phyloP scores from a whole-genome alignment of 2,113 vertebrate species.

The Onychorhynchus coronatus region DNA sequence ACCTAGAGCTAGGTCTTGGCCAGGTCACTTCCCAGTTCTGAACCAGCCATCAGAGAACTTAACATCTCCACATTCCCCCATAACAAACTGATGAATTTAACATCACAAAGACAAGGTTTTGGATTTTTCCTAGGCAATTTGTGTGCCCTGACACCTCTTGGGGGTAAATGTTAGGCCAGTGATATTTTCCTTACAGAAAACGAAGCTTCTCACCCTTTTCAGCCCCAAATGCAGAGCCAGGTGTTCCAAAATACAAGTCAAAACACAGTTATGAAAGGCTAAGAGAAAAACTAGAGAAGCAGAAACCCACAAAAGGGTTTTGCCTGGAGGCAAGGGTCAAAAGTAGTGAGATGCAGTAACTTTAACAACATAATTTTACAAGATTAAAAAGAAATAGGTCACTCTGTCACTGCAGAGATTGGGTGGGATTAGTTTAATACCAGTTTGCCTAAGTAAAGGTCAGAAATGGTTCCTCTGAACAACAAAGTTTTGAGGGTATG shows the following conservation, averaged over 20 bases:
- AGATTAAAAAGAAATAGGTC: conserved; percentile 36
- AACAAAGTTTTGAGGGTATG: background rate
- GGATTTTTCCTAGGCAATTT: background rate
- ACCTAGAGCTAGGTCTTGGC: background rate
- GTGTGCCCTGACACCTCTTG: background rate
- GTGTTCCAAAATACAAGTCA: conserved; percentile 29
- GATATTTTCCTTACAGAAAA: background rate
- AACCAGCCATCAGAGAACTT: fast-evolving
- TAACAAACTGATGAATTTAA: background rate
- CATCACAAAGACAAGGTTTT: background rate
- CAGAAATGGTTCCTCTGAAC: background rate
- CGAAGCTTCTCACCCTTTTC: background rate
- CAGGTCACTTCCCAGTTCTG: background rate
- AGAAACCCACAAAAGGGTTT: conserved; percentile 23
- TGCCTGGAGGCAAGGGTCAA: conserved; percentile 8
- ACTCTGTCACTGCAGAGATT: background rate
- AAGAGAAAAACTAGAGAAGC: conserved; percentile 27
- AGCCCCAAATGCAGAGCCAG: background rate
- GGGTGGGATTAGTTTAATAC: background rate
- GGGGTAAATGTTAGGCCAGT: background rate
- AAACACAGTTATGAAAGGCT: background rate
- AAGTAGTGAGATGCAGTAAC: background rate
- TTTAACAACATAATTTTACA: conserved; percentile 24
- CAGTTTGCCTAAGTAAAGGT: background rate
- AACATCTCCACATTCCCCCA: background rate